Base-by-base conservation (phyloP, 2,888 invertebrate genomes). In the Marasmarcha lunaedactyla region DNA sequence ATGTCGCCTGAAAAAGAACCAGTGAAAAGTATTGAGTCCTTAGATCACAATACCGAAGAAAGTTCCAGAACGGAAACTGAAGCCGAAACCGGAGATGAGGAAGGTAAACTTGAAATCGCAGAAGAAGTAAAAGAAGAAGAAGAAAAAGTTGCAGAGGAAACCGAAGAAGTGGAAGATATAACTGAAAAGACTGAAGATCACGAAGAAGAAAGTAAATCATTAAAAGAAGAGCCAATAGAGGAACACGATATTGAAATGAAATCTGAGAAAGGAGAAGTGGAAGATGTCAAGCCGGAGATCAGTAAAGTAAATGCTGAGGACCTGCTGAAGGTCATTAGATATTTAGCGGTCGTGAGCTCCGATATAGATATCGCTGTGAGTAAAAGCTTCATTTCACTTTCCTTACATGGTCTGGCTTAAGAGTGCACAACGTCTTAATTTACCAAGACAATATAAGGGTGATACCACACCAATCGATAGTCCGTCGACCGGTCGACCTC, bases 321-420 rank as follows among this genome's bases (percentile, higher is more conserved):
- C 35, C 48, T 76, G 1, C 46, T 77, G 40, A 79, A 70, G 48
- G 70, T 74, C 26, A 86, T 89, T 43, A 66, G 83, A 59, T 93
- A 93, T 58, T 85, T 97, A 34, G 84, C 95, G 36, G 90, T 91
- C 50, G 90, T 91, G 39, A 94, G 94, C 1, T 92, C 93, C 35
- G 89, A 90, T 59, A 87, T 93, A 33, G 88, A 90, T 41, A 71
- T 91, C 20, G 91, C 91, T 74, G 91, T 90, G 51, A 74, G 69
- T 41, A n/a, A n/a, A n/a, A n/a, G n/a, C n/a, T n/a, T n/a, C n/a
- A n/a, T n/a, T n/a, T n/a, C n/a, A n/a, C n/a, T n/a, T n/a, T n/a
- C n/a, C n/a, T n/a, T n/a, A n/a, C n/a, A n/a, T n/a, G n/a, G n/a
- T n/a, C n/a, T n/a, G n/a, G n/a, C n/a, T n/a, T n/a, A n/a, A n/a